These are phyloP conservation scores for Clarias fuscus DNA, from an alignment of 2,797 vertebrate species.

Conservation along the genomic window DNA sequence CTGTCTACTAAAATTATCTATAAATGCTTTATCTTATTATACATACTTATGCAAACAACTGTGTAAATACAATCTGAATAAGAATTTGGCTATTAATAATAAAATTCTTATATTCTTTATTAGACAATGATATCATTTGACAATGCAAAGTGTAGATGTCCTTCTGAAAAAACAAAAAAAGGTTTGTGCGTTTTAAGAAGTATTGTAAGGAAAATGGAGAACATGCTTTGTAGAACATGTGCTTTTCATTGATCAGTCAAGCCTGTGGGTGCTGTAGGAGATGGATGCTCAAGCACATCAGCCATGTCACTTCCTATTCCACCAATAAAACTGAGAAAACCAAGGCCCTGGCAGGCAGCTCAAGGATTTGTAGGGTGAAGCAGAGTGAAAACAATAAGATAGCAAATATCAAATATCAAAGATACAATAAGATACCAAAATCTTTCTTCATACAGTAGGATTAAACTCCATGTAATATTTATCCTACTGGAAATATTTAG, in stretches of 20 bases:
- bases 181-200: neutral
- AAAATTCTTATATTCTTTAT: neutral
- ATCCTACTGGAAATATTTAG: neutral
- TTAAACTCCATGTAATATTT: neutral
- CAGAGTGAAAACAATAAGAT: slow-evolving; percentile 13
- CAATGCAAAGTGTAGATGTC: neutral
- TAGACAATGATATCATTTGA: neutral
- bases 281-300: slow-evolving; percentile 26
- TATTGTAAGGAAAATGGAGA: slow-evolving; percentile 9
- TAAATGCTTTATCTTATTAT: neutral
- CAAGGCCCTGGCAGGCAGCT: slow-evolving; percentile 29
- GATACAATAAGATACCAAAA: neutral
- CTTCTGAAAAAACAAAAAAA: slow-evolving; percentile 11
- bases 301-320: slow-evolving; percentile 41
- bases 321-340: slow-evolving; percentile 2
- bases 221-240: slow-evolving; percentile 44
- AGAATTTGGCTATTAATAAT: no score
- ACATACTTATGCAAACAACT: neutral
- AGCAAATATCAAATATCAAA: slow-evolving; percentile 5
- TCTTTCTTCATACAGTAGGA: neutral
- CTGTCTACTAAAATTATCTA: neutral
- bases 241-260: slow-evolving; percentile 40
- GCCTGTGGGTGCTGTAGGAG: slow-evolving; percentile 4
- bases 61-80: neutral
- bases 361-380: slow-evolving; percentile 16